A percentile compares a stretch with the other conserved stretches of the same genome.
These are phyloP conservation scores for Chrysomela aeneicollis DNA, from an alignment of 2,888 invertebrate species.

Conservation along the genomic window DNA sequence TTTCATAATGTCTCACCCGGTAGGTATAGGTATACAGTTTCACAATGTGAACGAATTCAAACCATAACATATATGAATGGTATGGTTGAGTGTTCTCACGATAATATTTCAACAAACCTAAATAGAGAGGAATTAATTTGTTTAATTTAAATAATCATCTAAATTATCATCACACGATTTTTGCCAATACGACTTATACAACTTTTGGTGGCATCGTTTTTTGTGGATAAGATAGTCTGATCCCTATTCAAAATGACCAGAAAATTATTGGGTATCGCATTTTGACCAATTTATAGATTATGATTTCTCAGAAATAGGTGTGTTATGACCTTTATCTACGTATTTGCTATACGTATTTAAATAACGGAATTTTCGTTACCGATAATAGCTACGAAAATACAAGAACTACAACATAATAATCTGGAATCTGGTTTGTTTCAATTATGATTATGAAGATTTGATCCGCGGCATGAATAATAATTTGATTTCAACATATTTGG, in stretches of 20 bases:
- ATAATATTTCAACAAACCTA: too few species aligned
- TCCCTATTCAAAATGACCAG: background rate
- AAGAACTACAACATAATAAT: background rate
- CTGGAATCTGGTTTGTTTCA: conserved; percentile 3
- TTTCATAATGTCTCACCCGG: too few species aligned
- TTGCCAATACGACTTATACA: background rate
- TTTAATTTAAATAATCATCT: too few species aligned
- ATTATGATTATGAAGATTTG: background rate
- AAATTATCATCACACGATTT: too few species aligned
- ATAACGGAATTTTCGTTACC: background rate
- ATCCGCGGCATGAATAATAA: background rate
- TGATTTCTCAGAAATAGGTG: conserved; percentile 7
- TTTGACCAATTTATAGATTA: background rate
- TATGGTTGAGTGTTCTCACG: too few species aligned
- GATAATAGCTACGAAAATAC: background rate
- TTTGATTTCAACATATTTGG: background rate
- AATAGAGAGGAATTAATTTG: too few species aligned
- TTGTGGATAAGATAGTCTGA: background rate
- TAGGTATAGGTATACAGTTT: too few species aligned
- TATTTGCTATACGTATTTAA: conserved; percentile 1
- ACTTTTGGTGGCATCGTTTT: background rate
- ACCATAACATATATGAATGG: too few species aligned
- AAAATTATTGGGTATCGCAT: background rate
- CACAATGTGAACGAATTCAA: too few species aligned
- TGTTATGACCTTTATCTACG: conserved; percentile 14